These are phyloP conservation scores for Tuta absoluta DNA, from an alignment of 2,888 invertebrate genomes.

Conservation along the genomic window DNA sequence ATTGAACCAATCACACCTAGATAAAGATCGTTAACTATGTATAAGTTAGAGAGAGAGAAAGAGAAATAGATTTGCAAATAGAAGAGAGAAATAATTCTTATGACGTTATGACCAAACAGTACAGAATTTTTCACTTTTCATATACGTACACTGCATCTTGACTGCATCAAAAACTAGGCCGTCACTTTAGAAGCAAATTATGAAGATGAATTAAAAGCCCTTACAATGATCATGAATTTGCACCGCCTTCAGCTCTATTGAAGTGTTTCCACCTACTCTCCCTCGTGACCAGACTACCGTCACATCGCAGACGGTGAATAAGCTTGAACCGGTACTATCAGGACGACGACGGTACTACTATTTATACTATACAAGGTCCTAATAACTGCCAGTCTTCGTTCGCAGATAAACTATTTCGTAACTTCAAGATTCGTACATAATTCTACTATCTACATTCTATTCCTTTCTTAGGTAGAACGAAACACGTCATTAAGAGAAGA, in stretches of 20 bases:
- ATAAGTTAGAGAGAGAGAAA: neutral
- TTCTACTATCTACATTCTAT: constrained; percentile 68
- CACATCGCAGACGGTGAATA: constrained; percentile 75
- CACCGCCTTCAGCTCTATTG: constrained; percentile 43
- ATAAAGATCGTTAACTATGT: neutral
- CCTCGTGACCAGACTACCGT: constrained; percentile 54
- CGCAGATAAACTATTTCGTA: constrained; percentile 68
- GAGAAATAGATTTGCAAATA: neutral
- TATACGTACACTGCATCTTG: no score
- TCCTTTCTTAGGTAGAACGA: constrained; percentile 55
- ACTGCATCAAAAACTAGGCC: no score
- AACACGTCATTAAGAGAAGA: constrained; percentile 67
- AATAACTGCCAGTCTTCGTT: constrained; percentile 78
- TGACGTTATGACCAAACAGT: no score
- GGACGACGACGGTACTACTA: constrained; percentile 58
- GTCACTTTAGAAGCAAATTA: no score
- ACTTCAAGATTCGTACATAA: constrained; percentile 56
- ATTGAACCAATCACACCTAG: neutral
- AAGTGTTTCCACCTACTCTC: constrained; percentile 51
- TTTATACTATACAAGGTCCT: constrained; percentile 70
- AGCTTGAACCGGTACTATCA: constrained; percentile 61
- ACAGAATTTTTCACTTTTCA: no score
- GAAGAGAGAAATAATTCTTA: neutral
- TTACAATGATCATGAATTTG: neutral
- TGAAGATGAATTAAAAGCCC: no score